These are phyloP conservation scores for Typhlichthys eigenmanni DNA, from an alignment of 2,797 vertebrate species.

Conservation along the genomic window DNA sequence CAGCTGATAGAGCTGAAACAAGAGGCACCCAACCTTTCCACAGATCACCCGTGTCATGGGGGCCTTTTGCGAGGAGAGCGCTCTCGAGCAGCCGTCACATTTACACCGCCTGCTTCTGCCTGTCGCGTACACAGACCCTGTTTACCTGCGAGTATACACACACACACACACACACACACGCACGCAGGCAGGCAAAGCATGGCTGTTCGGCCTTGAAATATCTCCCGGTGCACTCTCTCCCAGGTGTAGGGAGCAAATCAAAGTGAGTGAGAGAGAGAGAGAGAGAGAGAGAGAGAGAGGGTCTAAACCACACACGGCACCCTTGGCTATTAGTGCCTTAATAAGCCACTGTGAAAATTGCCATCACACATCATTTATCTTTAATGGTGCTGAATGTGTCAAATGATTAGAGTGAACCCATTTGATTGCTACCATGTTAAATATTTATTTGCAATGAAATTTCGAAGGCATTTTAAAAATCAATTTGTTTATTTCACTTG, in stretches of 20 bases:
- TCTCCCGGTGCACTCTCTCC: constrained; percentile 10
- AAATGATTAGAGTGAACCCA: constrained; percentile 43
- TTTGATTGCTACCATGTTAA: constrained; percentile 26
- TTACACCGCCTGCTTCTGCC: constrained; percentile 26
- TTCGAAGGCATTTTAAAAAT: constrained; percentile 41
- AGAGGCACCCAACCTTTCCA: constrained; percentile 78
- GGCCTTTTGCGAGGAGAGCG: constrained; percentile 47
- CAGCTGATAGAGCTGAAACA: constrained; percentile 80
- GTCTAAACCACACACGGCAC: constrained; percentile 52
- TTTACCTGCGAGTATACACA: constrained; percentile 10
- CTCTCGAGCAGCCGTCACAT: constrained; percentile 35
- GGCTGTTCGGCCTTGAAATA: background rate
- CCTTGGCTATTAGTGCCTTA: constrained; percentile 40
- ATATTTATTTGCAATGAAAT: constrained; percentile 52
- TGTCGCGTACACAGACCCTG: constrained; percentile 13
- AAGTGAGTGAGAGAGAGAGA: constrained; percentile 9
- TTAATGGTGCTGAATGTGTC: constrained; percentile 34
- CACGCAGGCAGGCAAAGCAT: constrained; percentile 1
- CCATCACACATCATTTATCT: constrained; percentile 46
- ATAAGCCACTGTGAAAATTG: constrained; percentile 46
- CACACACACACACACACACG: constrained; percentile 3
- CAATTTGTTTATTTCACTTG: constrained; percentile 45
- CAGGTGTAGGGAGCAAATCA: constrained; percentile 40
- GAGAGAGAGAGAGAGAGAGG: constrained; percentile 23
- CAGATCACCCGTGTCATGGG: constrained; percentile 70